Evolutionary conservation across 2,888 invertebrate species (phyloP).

Genomic region (Brassicogethes aeneus): DNA sequence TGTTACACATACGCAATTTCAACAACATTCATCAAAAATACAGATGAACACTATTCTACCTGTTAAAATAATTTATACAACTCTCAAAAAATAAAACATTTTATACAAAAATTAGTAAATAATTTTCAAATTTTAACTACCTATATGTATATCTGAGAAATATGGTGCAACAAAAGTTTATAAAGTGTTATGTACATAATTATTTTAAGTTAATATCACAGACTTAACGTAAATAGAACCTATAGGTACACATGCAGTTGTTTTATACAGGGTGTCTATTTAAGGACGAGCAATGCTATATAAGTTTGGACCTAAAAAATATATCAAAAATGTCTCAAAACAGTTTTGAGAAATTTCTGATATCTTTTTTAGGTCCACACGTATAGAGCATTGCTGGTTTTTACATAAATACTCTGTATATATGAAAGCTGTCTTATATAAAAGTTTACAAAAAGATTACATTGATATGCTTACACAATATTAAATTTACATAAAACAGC

Average conservation of each 20-base stretch:
- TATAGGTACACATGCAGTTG: too few species aligned
- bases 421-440: not conserved
- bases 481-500: constrained; percentile 4
- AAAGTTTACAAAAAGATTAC: not conserved
- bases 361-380: too few species aligned
- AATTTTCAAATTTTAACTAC: not conserved
- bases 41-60: not conserved
- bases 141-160: not conserved
- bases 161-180: not conserved
- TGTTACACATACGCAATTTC: too few species aligned
- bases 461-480: constrained; percentile 1
- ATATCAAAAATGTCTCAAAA: too few species aligned
- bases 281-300: too few species aligned
- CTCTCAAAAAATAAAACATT: not conserved
- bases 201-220: not conserved
- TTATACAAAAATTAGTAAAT: not conserved
- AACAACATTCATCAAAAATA: too few species aligned
- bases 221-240: not conserved
- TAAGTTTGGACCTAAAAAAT: too few species aligned
- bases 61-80: not conserved
- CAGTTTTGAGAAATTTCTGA: too few species aligned
- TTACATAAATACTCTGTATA: not conserved
- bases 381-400: too few species aligned
- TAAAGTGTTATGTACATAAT: not conserved
- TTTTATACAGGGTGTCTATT: too few species aligned